Conservation (phyloP, 35 echinoderm and acorn worm genomes). For the Eucidaris tribuloides region DNA sequence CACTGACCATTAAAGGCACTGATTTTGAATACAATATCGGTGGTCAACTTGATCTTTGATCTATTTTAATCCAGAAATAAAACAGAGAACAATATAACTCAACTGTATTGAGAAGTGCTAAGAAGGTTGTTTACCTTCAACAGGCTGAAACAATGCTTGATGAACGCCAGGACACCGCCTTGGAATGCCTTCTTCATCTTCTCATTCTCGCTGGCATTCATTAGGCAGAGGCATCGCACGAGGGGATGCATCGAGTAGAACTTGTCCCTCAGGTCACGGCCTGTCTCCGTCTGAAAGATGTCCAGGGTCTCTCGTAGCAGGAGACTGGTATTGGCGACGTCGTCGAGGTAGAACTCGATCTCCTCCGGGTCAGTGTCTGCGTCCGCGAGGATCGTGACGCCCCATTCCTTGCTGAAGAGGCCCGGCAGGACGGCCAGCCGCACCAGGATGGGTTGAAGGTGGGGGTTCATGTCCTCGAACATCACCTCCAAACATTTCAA, state of each 20-base stretch:
- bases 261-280: neutral
- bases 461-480: slow-evolving; percentile 25
- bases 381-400: slow-evolving; percentile 8
- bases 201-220: neutral
- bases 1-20: too few species aligned
- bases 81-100: too few species aligned
- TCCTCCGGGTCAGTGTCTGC: neutral
- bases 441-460: slow-evolving; percentile 18
- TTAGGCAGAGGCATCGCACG: slow-evolving; percentile 28
- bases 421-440: slow-evolving; percentile 36
- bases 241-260: slow-evolving; percentile 48
- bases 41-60: too few species aligned
- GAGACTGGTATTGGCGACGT: slow-evolving; percentile 16
- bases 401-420: slow-evolving; percentile 29
- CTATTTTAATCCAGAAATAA: too few species aligned
- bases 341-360: slow-evolving; percentile 19
- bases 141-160: neutral
- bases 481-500: slow-evolving; percentile 19
- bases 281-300: neutral
- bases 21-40: too few species aligned
- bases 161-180: neutral
- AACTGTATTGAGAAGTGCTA: too few species aligned
- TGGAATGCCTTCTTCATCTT: neutral
- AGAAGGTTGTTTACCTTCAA: neutral
- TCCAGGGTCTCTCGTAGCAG: slow-evolving; percentile 5